Base-by-base conservation (phyloP, 2,888 invertebrate species). In the Trisateles emortualis region DNA sequence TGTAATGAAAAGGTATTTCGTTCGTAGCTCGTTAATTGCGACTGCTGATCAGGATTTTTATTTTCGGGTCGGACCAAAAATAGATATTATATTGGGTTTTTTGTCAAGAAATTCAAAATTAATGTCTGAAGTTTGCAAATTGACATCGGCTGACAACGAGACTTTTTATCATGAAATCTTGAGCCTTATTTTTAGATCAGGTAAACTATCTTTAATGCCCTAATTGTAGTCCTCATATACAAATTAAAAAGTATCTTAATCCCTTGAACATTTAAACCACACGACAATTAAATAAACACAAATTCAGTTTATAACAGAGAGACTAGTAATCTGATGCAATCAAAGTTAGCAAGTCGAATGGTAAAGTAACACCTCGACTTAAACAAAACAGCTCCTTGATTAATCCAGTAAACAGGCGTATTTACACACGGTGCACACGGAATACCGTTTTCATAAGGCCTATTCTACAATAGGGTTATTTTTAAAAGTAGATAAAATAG, bases 331-430 rank as follows among this genome's bases (percentile, higher is more conserved):
- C 66, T 61, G 61, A 68, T 66, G 64, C 66, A 71, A 71, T 71
- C 72, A 68, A 65, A 68, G 64, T 64, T 59, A 56, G 59, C 46
- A 58, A 71, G 64, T 61, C 68, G 67, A 59, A 66, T 59, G 59
- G 70, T 60, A 68, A 61, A 64, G 70, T 71, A 68, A 71, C 66
- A 64, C 66, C 68, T 44, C 58, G 66, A 49, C 68, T 61, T 56
- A 61, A 59, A 71, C 68, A 71, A 70, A 68, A 64, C 59, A 59
- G 67, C 64, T 53, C 55, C 64, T 65, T 63, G 70, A 73, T 72
- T 76, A 76, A 76, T 72, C 71, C 66, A 52, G 69, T 71, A 77
- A 74, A 78, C 75, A 75, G 64, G 61, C 64, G 62, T 78, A 70
- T 75, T 75, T 75, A 70, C 72, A 70, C 69, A 65, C 66, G 55